Base-by-base conservation (phyloP, 2,888 invertebrate genomes). In the Callimorpha dominula region DNA sequence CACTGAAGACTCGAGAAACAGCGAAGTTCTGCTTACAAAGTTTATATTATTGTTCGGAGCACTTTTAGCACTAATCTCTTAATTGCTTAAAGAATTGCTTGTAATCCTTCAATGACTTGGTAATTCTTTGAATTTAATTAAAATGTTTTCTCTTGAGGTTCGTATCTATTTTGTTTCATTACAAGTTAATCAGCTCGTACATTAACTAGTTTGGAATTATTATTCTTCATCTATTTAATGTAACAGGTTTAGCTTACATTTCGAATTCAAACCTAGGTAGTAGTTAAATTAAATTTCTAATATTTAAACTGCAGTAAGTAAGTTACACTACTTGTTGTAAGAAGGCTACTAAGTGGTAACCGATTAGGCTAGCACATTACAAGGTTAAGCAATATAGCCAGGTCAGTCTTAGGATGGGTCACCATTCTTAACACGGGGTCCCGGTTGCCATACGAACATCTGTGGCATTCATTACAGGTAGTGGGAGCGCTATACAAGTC, bases 81-180 rank as follows among this genome's bases (percentile, higher is more conserved):
- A n/a, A n/a, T n/a, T n/a, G n/a, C n/a, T n/a, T n/a, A n/a, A n/a
- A 65, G 57, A 66, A 40, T 66, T 40, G 40, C 17, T 50, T 52
- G 17, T 52, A 2, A 66, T 66, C 17, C 40, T 50, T 52, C 17
- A 66, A 66, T 42, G 6, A 66, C 52, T 42, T 42, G 0, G 40
- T 52, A 6, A 52, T 15, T 6, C 20, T n/a, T 66, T 20, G 12
- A 20, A 20, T 20, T 57, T 12, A 57, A 57, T 57, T 57, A 31
- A 57, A 20, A 20, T 57, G 4, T 57, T 11, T 11, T 11, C 20
- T 0, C 54, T 54, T 54, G 9, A 11, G n/a, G 8, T n/a, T 54
- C 7, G n/a, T 46, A 7, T 46, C 20, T 46, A 42, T 64, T 46
- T 40, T n/a, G n/a, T 60, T 46, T 64, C 11, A 9, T 20, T 11